Evolutionary conservation across 2,797 vertebrate species (phyloP), one percentile per base, ranked within the genome.

Genomic region (Crypturellus tataupa): DNA sequence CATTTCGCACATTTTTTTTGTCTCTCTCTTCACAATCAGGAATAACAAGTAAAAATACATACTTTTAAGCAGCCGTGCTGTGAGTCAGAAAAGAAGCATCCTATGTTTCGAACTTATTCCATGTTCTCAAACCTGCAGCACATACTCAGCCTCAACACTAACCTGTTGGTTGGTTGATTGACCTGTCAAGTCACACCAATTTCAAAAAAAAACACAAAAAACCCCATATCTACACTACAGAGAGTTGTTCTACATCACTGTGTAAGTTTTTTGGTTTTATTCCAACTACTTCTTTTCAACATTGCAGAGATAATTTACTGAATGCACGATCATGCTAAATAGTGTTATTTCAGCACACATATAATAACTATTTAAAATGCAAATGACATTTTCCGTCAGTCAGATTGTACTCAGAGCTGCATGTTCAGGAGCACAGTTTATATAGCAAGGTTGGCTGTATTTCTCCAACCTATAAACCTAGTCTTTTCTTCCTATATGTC

Each of bases 61-160:
- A 93, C 84, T 95, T 94, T 37, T 91, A 33, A 95, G 81, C 77
- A 95, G 94, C 93, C 94, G 83, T 86, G 80, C 76, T 93, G 86
- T 53, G 69, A 76, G 55, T 84, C 89, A 87, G 81, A 87, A 60
- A 92, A 92, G 59, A 81, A 76, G 95, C 81, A 94, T 89, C 27
- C 89, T 95, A 91, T 91, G 77, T 96, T 95, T 95, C 89, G 90
- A 91, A 87, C 0, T 87, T 94, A 93, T 85, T 89, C 89, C 29
- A 24, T 35, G 58, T 85, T 92, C 59, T 65, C 82, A 91, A 87
- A 81, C 67, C 72, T 1, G 6, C 67, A 95, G 76, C 81, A 85
- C 60, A 83, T 0, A 6, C 40, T 93, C 85, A 93, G 69, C 81
- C 76, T 70, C 89, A 91, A 89, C 62, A 89, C 3, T 75, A 84